Conservation (phyloP, 2,797 vertebrate genomes). For the Atherinosoma microstoma region DNA sequence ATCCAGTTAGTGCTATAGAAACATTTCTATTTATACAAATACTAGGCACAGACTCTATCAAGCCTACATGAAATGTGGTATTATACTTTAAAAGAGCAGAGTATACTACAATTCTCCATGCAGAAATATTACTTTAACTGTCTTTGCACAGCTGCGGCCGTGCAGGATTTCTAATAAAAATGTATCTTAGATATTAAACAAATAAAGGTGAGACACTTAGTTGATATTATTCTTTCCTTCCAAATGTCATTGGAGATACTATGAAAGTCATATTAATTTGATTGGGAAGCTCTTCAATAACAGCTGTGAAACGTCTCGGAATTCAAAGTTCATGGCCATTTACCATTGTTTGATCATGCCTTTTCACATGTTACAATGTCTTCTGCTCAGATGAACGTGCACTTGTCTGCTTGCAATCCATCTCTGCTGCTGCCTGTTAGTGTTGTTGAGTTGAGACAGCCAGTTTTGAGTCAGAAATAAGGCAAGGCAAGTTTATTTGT, state of each 20-base stretch:
- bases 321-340: conserved; percentile 82
- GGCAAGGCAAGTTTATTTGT: no score
- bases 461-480: conserved; percentile 3
- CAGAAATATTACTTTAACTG: conserved; percentile 67
- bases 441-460: conserved; percentile 30
- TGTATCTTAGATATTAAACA: conserved; percentile 77
- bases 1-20: not conserved
- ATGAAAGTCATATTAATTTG: conserved; percentile 79
- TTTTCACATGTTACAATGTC: conserved; percentile 65
- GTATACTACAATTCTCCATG: conserved; percentile 33
- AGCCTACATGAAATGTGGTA: conserved; percentile 39
- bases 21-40: not conserved
- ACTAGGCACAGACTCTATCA: not conserved
- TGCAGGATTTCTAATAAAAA: conserved; percentile 76
- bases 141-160: conserved; percentile 67
- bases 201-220: conserved; percentile 75
- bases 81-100: conserved; percentile 58
- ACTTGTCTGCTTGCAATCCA: conserved; percentile 40
- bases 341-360: conserved; percentile 76
- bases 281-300: conserved; percentile 65
- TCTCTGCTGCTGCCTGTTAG: conserved; percentile 40
- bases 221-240: conserved; percentile 78
- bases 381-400: conserved; percentile 60
- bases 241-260: conserved; percentile 79
- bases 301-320: conserved; percentile 68